These are phyloP conservation scores for Eucriotettix oculatus DNA, from an alignment of 2,888 invertebrate species.

Conservation along the genomic window DNA sequence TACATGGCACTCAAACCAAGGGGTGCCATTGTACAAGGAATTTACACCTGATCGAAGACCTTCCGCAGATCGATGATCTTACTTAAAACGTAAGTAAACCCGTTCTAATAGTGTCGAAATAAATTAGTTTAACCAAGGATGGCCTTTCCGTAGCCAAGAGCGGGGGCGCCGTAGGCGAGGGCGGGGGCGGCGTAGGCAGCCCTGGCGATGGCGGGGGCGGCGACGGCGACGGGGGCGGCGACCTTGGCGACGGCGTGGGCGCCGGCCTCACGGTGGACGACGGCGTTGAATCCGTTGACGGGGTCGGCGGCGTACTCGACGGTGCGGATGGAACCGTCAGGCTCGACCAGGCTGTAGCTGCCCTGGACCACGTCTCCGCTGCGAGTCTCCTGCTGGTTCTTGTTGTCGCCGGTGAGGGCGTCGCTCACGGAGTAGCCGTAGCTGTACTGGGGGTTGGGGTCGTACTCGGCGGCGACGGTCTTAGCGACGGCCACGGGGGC, in stretches of 20 bases:
- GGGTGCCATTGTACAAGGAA: no score
- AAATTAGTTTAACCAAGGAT: neutral
- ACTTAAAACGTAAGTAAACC: no score
- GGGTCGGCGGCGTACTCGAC: constrained; percentile 4
- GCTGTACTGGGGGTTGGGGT: constrained; percentile 8
- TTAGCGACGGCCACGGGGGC: constrained; percentile 7
- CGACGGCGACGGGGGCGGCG: neutral
- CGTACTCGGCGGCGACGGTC: constrained; percentile 3
- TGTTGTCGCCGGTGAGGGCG: constrained; percentile 7
- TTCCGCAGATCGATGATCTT: no score
- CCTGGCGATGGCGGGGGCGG: neutral
- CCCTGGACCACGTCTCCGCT: constrained; percentile 3
- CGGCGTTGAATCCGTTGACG: constrained; percentile 5
- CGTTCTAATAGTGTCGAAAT: no score
- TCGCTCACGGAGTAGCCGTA: constrained; percentile 4
- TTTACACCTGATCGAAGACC: no score
- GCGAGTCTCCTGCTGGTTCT: constrained; percentile 6
- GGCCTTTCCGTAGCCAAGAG: neutral
- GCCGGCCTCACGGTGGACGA: no score
- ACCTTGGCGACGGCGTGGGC: no score
- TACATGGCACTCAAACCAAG: no score
- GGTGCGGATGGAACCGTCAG: constrained; percentile 1
- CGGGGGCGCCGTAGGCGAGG: neutral
- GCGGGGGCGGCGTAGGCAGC: neutral
- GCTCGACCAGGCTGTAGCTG: constrained; percentile 3